phyloP scores from a whole-genome alignment of 1,140 invertebrate genomes.

The Luehdorfia chinensis region DNA sequence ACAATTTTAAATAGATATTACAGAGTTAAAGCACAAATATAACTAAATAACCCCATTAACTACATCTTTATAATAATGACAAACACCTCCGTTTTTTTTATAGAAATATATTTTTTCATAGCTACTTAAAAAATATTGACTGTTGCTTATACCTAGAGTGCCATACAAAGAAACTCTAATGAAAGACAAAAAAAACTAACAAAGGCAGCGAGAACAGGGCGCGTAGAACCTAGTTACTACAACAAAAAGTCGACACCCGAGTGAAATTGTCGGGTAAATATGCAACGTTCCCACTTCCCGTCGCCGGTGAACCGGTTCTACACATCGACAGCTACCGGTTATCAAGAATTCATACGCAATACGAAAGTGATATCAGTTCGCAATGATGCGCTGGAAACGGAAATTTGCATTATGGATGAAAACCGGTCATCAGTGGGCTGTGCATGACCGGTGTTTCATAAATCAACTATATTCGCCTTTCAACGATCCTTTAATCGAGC shows the following conservation, averaged over 20 bases:
- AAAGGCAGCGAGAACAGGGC: not conserved
- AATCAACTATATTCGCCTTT: too few species aligned
- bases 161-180: not conserved
- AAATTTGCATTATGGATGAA: slow-evolving; percentile 15
- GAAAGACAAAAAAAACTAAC: not conserved
- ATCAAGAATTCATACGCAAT: slow-evolving; percentile 26
- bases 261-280: slow-evolving; percentile 39
- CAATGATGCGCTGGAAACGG: slow-evolving; percentile 26
- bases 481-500: too few species aligned
- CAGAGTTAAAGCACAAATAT: too few species aligned
- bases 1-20: too few species aligned
- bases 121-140: too few species aligned
- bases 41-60: too few species aligned
- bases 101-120: too few species aligned
- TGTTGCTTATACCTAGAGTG: too few species aligned
- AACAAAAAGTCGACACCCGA: slow-evolving; percentile 31
- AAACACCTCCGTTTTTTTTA: too few species aligned
- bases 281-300: slow-evolving; percentile 29
- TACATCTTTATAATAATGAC: too few species aligned
- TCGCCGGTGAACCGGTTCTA: slow-evolving; percentile 30
- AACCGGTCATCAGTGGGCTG: slow-evolving; percentile 1
- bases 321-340: slow-evolving; percentile 26
- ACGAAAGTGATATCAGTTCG: slow-evolving; percentile 32
- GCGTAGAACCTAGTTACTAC: slow-evolving; percentile 11
- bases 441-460: slow-evolving; percentile 3